Evolutionary conservation across 2,113 vertebrate species (phyloP).

Genomic region (Pedionomus torquatus): DNA sequence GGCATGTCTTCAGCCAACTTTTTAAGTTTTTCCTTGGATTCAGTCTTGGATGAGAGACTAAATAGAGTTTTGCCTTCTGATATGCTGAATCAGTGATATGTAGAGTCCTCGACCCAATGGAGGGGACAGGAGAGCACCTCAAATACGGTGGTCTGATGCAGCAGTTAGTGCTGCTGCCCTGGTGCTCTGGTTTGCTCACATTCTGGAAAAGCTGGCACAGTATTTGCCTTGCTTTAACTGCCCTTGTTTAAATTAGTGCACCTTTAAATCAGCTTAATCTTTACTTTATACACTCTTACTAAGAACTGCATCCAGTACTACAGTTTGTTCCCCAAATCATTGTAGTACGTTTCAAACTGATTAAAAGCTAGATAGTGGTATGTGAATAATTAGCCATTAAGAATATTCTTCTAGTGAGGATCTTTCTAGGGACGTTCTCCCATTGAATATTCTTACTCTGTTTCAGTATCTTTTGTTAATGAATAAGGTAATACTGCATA

Average conservation of each 20-base stretch:
- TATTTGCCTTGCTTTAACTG: neutral
- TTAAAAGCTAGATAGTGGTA: neutral
- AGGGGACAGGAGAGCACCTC: neutral
- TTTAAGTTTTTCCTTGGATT: neutral
- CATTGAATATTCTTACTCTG: neutral
- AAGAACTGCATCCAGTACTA: neutral
- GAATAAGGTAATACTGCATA: neutral
- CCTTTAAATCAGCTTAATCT: neutral
- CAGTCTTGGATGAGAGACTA: neutral
- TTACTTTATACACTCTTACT: neutral
- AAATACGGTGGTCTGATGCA: neutral
- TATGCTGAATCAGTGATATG: neutral
- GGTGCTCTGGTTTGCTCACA: neutral
- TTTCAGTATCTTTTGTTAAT: neutral
- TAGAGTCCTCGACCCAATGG: neutral
- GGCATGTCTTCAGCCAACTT: neutral
- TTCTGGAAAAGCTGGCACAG: neutral
- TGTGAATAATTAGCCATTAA: neutral
- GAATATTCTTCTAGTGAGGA: neutral
- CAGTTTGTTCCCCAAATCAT: neutral
- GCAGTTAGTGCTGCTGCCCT: neutral
- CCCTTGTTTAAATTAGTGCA: neutral
- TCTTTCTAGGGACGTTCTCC: neutral
- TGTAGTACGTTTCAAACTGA: neutral
- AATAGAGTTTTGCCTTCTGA: neutral